Evolutionary conservation across 2,113 vertebrate species (phyloP).

Genomic region (Thunnus maccoyii): DNA sequence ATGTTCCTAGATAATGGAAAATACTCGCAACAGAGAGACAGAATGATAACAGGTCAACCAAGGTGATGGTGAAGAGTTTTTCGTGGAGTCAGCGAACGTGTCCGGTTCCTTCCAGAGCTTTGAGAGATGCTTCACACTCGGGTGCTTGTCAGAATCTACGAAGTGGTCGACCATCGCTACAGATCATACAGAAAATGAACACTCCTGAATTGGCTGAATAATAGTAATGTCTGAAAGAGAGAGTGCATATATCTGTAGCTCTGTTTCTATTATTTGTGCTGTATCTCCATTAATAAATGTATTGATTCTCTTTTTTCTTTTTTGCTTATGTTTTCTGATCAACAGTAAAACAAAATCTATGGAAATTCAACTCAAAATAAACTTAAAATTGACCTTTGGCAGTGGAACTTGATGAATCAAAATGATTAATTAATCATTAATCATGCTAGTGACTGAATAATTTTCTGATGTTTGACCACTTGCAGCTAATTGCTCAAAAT

Average conservation of each 20-base stretch:
- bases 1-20: conserved; percentile 41
- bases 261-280: background rate
- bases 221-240: background rate
- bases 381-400: too few relatives aligned
- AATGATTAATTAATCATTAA: conserved; percentile 8
- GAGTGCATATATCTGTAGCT: background rate
- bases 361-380: too few relatives aligned
- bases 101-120: background rate
- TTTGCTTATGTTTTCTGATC: background rate
- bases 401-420: background rate
- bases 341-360: background rate
- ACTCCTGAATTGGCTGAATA: background rate
- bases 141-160: background rate
- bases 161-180: background rate
- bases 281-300: background rate
- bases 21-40: conserved; percentile 14
- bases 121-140: background rate
- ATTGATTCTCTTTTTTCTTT: background rate
- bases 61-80: conserved; percentile 3
- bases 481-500: background rate
- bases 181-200: background rate
- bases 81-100: background rate
- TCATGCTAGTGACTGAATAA: background rate
- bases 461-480: background rate
- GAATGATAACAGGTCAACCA: conserved; percentile 3